Evolutionary conservation across 1,140 invertebrate genomes (phyloP), one percentile per base, ranked within the genome.

Genomic region (Drusus annulatus): DNA sequence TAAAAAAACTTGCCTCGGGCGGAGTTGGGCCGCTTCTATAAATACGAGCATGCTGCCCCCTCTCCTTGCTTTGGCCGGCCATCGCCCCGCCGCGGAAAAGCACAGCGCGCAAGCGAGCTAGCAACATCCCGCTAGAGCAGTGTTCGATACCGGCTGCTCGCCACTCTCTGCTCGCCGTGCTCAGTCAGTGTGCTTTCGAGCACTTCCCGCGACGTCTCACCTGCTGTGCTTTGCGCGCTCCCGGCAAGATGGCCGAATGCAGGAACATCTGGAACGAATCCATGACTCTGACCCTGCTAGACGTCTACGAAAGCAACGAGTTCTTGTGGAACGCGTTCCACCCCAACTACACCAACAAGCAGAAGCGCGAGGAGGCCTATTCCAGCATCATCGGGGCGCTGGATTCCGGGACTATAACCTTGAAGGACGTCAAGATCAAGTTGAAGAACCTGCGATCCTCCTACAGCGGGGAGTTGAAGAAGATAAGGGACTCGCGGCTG

Each of bases 391-490:
- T 89, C 79, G 88, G 88, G 80, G 86, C 87, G 71, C 82, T 89
- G 51, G 88, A 88, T 82, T 83, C 89, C 52, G 85, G 87, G 76
- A 88, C 88, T 73, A 87, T 89, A 16, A 88, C 87, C 1, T 87
- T 89, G 69, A 89, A 89, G 81, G 88, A 89, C 85, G 84, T 89
- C 84, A 89, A 89, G 84, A 89, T 89, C 84, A 89, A 89, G 84
- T 87, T 89, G 85, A 89, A 89, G 82, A 89, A 89, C 79, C 88
- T 89, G 84, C 85, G 88, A 50, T 89, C 88, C 76, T 88, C 87
- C 84, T 89, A 89, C 83, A 89, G 88, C 84, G 88, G 89, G 54
- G 88, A 89, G 85, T 82, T 89, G 86, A 89, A 89, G 87, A 89
- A 89, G 85, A 89, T 89, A 85, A 86, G 88, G 85, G 88, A 87